Percentiles rank a stretch among this genome's conserved stretches.
Evolutionary conservation across 2,888 invertebrate genomes (phyloP).

Genomic region (Pharmacophagus antenor): DNA sequence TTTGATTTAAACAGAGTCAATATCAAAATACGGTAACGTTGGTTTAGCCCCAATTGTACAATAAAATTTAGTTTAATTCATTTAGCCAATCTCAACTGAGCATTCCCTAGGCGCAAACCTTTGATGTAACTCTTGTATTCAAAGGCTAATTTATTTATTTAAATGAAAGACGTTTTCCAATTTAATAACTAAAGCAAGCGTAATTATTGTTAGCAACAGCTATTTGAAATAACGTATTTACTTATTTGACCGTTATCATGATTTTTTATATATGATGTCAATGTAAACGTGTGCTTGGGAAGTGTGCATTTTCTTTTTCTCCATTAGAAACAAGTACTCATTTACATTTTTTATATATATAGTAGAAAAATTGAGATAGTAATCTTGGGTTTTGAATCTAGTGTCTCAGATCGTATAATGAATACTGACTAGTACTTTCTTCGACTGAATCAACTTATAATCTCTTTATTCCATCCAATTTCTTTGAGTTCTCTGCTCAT

Average conservation of each 20-base stretch:
- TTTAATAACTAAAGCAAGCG: not conserved
- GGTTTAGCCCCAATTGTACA: conserved; percentile 7
- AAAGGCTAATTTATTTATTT: not conserved
- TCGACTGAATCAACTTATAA: no score
- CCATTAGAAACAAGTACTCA: not conserved
- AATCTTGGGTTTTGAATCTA: no score
- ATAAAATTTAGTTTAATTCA: conserved; percentile 20
- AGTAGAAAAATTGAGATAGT: not conserved
- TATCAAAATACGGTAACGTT: conserved; percentile 12
- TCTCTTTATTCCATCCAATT: no score
- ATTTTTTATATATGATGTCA: not conserved
- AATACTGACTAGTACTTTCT: no score
- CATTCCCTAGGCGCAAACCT: conserved; percentile 6
- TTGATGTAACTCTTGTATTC: not conserved
- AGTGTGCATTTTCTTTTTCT: no score
- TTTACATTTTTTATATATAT: not conserved
- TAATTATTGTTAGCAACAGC: no score
- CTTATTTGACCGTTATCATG: not conserved
- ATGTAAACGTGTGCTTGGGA: not conserved
- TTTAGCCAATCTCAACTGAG: conserved; percentile 7
- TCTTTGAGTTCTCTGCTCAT: no score
- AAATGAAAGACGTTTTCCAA: not conserved
- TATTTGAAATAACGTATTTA: no score
- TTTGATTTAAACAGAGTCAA: conserved; percentile 14
- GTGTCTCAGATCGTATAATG: no score